Evolutionary conservation across 1,140 invertebrate species (phyloP).

Genomic region (Drosophila pseudoobscura): DNA sequence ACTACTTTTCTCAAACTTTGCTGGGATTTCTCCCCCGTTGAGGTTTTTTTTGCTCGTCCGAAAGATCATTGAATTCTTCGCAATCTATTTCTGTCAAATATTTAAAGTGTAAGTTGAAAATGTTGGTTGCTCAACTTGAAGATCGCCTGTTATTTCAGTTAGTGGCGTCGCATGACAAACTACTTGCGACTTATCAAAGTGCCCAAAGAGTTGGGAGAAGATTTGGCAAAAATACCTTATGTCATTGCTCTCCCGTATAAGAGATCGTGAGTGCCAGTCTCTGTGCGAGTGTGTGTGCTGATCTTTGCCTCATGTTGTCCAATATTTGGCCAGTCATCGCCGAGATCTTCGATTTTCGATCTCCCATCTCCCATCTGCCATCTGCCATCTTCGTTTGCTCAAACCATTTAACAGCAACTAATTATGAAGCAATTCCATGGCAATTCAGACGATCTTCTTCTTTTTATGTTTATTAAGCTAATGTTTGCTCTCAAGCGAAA

Average conservation of each 20-base stretch:
- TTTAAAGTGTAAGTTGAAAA: constrained; percentile 3
- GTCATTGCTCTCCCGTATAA: constrained; percentile 46
- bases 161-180: constrained; percentile 35
- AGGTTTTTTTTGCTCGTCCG: neutral
- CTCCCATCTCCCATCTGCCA: constrained; percentile 4
- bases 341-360: constrained; percentile 25
- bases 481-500: constrained; percentile 68
- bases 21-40: too few species aligned
- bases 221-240: constrained; percentile 29
- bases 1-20: too few species aligned
- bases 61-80: constrained; percentile 27
- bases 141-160: neutral
- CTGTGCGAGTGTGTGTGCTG: constrained; percentile 41
- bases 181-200: constrained; percentile 29
- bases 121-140: neutral
- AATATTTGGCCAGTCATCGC: constrained; percentile 54
- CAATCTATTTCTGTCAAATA: constrained; percentile 32
- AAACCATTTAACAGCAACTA: constrained; percentile 62
- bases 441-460: constrained; percentile 18
- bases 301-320: constrained; percentile 47
- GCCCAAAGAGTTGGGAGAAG: too few species aligned
- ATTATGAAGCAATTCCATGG: constrained; percentile 65
- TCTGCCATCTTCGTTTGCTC: constrained; percentile 21
- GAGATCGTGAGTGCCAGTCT: too few species aligned
- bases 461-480: constrained; percentile 43